Base-by-base conservation (phyloP, 2,113 vertebrate genomes). In the Kryptolebias marmoratus region DNA sequence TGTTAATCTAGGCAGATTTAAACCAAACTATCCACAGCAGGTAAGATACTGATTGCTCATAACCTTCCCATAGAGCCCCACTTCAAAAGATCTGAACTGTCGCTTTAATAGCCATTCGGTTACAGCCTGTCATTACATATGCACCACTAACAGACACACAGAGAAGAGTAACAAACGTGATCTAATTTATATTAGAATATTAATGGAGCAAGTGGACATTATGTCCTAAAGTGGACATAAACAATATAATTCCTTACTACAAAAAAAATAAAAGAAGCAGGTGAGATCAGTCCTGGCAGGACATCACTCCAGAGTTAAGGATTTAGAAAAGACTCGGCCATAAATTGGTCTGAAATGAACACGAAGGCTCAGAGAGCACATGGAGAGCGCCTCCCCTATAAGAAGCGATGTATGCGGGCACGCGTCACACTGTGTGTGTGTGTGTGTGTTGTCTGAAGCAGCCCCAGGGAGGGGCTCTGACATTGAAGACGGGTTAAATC, bases 401-500 rank as follows among this genome's bases (percentile, higher is more conserved):
- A 78, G 55, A 64, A 64, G 61, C 64, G 68, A 66, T 59, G 60
- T 76, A 81, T 74, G 70, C 68, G 16, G 60, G 60, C 44, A 8
- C 53, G 73, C 69, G 64, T 64, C 55, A 44, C 18, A 1, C 2
- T 47, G 45, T 65, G 53, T 53, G 48, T 49, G 53, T 48, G 36
- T 42, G 39, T 56, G 22, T 78, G 91, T 93, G 92, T 92, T 93
- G 90, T 93, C 88, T 92, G 89, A 91, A 81, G 88, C 86, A 88
- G 87, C 93, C 91, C 92, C 77, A 89, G 92, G 92, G 92, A 94
- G 90, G 89, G 93, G 90, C 92, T 92, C 89, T 94, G 94, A 94
- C 94, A 94, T 94, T 94, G 94, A 94, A 93, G 92, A 93, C 89
- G 92, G 94, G 93, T 94, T 94, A 94, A 94, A 93, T 93, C 92